These are phyloP conservation scores for Limnephilus auricula DNA, from an alignment of 2,888 invertebrate genomes.

Conservation along the genomic window DNA sequence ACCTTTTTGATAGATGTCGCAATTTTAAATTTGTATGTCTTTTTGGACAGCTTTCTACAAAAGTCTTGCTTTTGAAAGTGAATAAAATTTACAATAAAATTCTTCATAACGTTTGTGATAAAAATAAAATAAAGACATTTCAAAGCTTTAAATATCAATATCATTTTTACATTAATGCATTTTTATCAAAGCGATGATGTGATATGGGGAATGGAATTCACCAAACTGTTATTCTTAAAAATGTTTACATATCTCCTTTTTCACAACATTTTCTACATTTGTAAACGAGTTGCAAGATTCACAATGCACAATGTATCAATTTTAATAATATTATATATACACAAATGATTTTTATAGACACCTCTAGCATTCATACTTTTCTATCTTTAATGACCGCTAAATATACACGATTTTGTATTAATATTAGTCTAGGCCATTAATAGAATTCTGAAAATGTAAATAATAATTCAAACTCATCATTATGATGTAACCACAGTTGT, in stretches of 20 bases:
- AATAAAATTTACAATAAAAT: neutral
- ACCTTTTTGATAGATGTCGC: neutral
- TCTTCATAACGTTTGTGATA: neutral
- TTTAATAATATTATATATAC: neutral
- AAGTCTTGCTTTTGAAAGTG: neutral
- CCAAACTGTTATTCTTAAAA: conserved; percentile 34
- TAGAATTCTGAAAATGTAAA: neutral
- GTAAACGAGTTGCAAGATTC: neutral
- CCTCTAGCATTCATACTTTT: conserved; percentile 46
- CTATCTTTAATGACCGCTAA: conserved; percentile 29
- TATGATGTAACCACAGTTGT: neutral
- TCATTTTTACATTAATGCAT: neutral
- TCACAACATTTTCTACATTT: conserved; percentile 23
- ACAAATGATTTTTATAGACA: conserved; percentile 28
- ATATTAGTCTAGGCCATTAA: neutral
- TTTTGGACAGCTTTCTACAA: neutral
- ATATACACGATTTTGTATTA: neutral
- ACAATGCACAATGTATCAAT: conserved; percentile 40
- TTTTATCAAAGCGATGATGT: conserved; percentile 14
- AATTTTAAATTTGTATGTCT: neutral
- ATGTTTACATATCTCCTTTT: conserved; percentile 36
- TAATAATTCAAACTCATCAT: neutral
- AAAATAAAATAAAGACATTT: neutral
- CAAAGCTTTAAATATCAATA: neutral
- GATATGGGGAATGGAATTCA: conserved; percentile 40